Base-by-base conservation (phyloP, 2,113 vertebrate species). In the Xerus inauris region DNA sequence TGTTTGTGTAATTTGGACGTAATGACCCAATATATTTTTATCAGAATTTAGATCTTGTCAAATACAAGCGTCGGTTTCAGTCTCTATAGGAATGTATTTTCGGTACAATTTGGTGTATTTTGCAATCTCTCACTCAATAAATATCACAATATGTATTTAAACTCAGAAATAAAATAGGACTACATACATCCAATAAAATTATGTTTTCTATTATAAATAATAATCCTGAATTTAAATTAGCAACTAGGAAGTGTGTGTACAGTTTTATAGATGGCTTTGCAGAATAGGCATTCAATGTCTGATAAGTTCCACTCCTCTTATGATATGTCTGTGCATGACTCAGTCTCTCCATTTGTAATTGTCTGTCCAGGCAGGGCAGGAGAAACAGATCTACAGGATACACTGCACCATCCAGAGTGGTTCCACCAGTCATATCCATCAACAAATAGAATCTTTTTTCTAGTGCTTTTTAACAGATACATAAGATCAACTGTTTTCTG, bases 71-170 rank as follows among this genome's bases (percentile, higher is more conserved):
- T 91, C 28, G 65, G 10, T 90, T 87, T 83, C 16, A 0, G 57
- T 87, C 76, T 95, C n/a, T 89, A 2, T 71, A 84, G 28, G 8
- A 83, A 87, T 54, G 6, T 80, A 88, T 89, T 86, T 96, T 91
- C 67, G 49, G 11, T 64, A 40, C 8, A 73, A 47, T 73, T 73
- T 32, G 89, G 16, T 73, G n/a, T 51, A 49, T n/a, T 92, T 89
- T 26, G 24, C 88, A 28, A 67, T 94, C n/a, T 72, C 35, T 93
- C 20, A 64, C 24, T 95, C 0, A 4, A 79, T 95, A 90, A 84
- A 88, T 86, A 42, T 93, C 73, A 92, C 35, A 81, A 40, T 69
- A 11, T 79, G 19, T 59, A 45, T 96, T 96, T 92, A 88, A 93
- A 87, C 20, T 84, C 69, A 96, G 64, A 86, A 85, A 51, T 24